A percentile compares a stretch with the other conserved stretches of the same genome.
Conservation (phyloP, 2,888 invertebrate species). For the Tetragonula carbonaria region DNA sequence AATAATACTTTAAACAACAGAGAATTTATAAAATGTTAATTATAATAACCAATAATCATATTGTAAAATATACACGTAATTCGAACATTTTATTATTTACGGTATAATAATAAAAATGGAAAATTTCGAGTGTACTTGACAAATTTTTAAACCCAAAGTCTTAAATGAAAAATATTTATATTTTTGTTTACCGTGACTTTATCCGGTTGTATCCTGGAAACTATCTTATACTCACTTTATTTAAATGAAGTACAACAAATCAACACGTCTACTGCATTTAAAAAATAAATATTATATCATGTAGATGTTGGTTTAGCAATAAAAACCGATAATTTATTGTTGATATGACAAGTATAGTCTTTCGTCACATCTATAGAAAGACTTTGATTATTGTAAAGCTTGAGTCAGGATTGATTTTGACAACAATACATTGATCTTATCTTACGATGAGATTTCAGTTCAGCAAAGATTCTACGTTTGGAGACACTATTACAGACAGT, state of each 20-base stretch:
- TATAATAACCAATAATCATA: too few relatives aligned
- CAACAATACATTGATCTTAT: conserved; percentile 77
- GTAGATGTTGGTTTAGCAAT: background rate
- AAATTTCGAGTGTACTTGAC: too few relatives aligned
- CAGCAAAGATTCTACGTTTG: conserved; percentile 47
- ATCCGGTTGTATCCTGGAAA: too few relatives aligned
- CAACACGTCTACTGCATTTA: background rate
- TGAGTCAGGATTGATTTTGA: conserved; percentile 80
- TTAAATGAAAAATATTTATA: too few relatives aligned
- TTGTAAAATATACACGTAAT: too few relatives aligned
- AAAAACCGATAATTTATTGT: conserved; percentile 8
- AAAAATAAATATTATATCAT: background rate
- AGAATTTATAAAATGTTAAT: too few relatives aligned
- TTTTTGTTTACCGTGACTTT: too few relatives aligned
- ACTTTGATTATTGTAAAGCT: conserved; percentile 75
- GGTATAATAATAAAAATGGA: too few relatives aligned
- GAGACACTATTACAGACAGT: conserved; percentile 46
- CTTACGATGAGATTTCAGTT: conserved; percentile 78
- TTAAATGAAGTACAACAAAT: background rate
- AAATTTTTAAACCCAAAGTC: too few relatives aligned
- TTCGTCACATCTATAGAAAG: conserved; percentile 47
- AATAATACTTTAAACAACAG: too few relatives aligned
- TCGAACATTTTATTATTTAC: too few relatives aligned
- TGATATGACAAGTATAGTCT: conserved; percentile 18
- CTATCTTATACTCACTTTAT: background rate